Evolutionary conservation across 2,797 vertebrate species (phyloP).

Genomic region (Borostomias antarcticus): DNA sequence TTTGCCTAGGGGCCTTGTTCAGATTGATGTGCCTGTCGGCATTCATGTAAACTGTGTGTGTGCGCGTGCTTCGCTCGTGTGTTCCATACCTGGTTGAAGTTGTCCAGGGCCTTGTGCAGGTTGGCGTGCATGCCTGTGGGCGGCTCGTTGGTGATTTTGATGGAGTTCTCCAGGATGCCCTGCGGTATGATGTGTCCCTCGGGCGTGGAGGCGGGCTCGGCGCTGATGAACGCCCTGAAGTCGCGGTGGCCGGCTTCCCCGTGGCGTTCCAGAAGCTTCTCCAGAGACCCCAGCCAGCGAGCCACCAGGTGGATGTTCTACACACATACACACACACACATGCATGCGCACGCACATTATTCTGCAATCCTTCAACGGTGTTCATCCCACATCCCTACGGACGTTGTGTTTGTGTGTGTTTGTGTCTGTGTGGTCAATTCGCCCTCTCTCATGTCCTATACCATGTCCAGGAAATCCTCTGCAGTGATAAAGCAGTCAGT

Average conservation of each 20-base stretch:
- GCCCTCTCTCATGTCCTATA: slow-evolving; percentile 64
- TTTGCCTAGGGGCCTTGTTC: too few species aligned
- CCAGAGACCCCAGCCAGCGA: slow-evolving; percentile 87
- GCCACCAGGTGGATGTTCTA: slow-evolving; percentile 95
- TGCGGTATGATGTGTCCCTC: slow-evolving; percentile 91
- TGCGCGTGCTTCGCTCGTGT: too few species aligned
- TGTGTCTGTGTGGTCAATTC: slow-evolving; percentile 70
- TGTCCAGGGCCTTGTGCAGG: slow-evolving; percentile 94
- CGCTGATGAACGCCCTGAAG: slow-evolving; percentile 90
- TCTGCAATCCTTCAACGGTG: too few species aligned
- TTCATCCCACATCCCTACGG: too few species aligned
- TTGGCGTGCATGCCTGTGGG: slow-evolving; percentile 90
- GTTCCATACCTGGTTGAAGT: slow-evolving; percentile 97
- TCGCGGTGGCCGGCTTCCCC: slow-evolving; percentile 77
- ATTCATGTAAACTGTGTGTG: too few species aligned
- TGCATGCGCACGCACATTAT: neutral
- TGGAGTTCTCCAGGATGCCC: slow-evolving; percentile 92
- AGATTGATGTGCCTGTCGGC: too few species aligned
- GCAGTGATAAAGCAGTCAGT: slow-evolving; percentile 64
- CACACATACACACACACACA: neutral
- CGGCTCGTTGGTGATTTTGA: slow-evolving; percentile 94
- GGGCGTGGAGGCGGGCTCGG: slow-evolving; percentile 83
- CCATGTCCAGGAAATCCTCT: slow-evolving; percentile 67
- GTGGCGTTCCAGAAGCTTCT: slow-evolving; percentile 89
- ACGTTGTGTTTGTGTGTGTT: neutral